These are phyloP conservation scores for Augochlora pura DNA, from an alignment of 1,140 invertebrate species.

Conservation along the genomic window DNA sequence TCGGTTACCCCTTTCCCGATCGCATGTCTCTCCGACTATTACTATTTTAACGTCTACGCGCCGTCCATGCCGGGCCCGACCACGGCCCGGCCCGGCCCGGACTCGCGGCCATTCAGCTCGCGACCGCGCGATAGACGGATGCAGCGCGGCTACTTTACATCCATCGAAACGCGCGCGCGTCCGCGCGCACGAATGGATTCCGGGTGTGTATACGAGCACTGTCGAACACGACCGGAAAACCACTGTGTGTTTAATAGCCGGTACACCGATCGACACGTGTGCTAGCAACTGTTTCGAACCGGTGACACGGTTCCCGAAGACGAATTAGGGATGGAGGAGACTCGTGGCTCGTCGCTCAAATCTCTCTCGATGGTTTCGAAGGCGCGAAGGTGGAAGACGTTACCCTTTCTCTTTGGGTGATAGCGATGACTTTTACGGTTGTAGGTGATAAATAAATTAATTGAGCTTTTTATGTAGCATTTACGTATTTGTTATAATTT, in stretches of 20 bases:
- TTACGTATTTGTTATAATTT: no score
- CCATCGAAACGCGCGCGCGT: constrained; percentile 42
- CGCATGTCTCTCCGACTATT: constrained; percentile 6
- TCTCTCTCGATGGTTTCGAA: no score
- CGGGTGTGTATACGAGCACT: constrained; percentile 11
- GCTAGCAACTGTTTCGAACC: background rate
- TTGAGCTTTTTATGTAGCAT: no score
- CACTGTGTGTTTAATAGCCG: constrained; percentile 24
- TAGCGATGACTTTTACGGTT: no score
- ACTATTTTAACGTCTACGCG: constrained; percentile 33
- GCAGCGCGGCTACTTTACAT: constrained; percentile 39
- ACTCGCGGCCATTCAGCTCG: constrained; percentile 1
- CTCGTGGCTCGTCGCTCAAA: no score
- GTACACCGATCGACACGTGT: constrained; percentile 12
- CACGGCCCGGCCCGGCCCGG: no score
- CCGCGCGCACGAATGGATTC: constrained; percentile 36
- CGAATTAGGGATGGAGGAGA: no score
- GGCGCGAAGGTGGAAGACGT: no score
- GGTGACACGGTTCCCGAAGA: background rate
- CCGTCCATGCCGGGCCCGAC: no score
- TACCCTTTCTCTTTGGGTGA: no score
- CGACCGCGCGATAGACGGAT: constrained; percentile 13
- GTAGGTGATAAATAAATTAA: no score
- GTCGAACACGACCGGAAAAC: constrained; percentile 7
- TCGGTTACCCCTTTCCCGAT: no score